Percentiles rank a stretch among this genome's conserved stretches.
Conservation (phyloP, 2,797 vertebrate species). For the Todus mexicanus region DNA sequence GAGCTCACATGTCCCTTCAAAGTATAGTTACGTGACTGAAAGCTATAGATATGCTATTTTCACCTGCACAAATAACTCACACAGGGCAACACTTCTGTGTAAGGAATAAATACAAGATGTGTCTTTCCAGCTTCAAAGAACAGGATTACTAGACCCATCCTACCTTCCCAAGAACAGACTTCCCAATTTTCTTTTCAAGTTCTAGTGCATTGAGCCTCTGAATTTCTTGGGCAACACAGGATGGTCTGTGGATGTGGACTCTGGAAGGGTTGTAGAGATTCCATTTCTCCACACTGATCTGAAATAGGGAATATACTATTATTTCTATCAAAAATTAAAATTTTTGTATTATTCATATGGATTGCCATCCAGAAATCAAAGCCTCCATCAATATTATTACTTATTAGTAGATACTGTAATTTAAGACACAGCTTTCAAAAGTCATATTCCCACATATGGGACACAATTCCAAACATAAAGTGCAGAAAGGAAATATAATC, state of each 20-base stretch:
- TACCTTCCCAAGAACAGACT: conserved; percentile 95
- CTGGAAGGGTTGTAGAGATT: conserved; percentile 90
- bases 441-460: background rate
- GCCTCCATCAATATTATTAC: background rate
- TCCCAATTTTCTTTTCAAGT: conserved; percentile 90
- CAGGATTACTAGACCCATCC: background rate
- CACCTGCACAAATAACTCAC: background rate
- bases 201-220: conserved; percentile 85
- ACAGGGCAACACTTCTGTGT: background rate
- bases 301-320: background rate
- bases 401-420: background rate
- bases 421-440: background rate
- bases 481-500: background rate
- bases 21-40: background rate
- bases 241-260: conserved; percentile 87
- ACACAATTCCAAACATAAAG: background rate
- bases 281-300: conserved; percentile 94
- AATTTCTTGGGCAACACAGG: conserved; percentile 91
- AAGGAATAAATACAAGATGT: background rate
- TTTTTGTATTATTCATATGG: background rate
- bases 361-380: background rate
- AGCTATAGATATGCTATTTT: background rate
- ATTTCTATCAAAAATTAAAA: background rate
- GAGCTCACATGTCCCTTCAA: background rate
- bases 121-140: background rate